These are phyloP conservation scores for Lycaon pictus DNA, from an alignment of 2,113 vertebrate genomes.

Conservation along the genomic window DNA sequence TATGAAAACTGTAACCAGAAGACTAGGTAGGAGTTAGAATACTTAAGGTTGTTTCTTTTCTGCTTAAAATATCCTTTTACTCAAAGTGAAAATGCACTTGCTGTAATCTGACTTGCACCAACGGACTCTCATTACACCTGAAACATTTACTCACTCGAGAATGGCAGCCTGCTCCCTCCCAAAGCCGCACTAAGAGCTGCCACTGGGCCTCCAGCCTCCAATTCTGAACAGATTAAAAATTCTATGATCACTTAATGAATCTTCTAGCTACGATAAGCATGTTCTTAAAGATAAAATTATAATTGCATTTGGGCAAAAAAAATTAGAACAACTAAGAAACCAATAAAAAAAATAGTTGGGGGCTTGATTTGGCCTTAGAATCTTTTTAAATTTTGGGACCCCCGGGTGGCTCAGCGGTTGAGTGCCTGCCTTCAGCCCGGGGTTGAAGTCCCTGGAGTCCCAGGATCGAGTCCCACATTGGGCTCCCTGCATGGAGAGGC, in stretches of 20 bases:
- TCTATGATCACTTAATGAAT: conserved; percentile 2
- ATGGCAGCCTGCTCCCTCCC: conserved; percentile 23
- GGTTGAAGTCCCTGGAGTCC: too few relatives aligned
- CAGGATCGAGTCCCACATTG: too few relatives aligned
- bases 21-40: conserved; percentile 71
- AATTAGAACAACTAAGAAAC: not conserved
- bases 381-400: not conserved
- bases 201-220: not conserved
- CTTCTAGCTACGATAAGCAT: not conserved
- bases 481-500: too few relatives aligned
- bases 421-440: too few relatives aligned
- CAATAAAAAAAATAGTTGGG: not conserved
- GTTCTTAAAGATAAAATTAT: not conserved
- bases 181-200: not conserved
- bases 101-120: conserved; percentile 63
- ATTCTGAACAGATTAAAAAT: not conserved
- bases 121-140: conserved; percentile 57
- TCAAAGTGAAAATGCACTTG: conserved; percentile 80
- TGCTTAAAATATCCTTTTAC: conserved; percentile 80
- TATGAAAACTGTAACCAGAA: conserved; percentile 73
- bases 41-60: conserved; percentile 50
- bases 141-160: conserved; percentile 59
- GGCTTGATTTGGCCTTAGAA: not conserved
- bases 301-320: not conserved
- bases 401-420: too few relatives aligned